Evolutionary conservation across 2,888 invertebrate genomes (phyloP).

Genomic region (Metallyticus violacea): DNA sequence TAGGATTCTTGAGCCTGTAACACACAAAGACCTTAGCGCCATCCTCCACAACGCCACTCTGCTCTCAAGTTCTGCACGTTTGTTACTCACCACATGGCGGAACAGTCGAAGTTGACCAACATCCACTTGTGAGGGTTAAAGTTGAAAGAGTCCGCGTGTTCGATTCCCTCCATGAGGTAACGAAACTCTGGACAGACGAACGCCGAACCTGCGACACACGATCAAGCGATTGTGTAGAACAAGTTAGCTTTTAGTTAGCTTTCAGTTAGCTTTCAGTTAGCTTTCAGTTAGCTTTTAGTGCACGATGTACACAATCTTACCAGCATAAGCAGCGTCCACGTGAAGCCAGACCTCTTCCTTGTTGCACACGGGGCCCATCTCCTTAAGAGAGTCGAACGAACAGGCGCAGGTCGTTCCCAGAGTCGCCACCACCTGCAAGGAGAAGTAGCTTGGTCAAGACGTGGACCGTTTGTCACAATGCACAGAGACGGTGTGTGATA

Average conservation of each 20-base stretch:
- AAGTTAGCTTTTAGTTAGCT: too few relatives aligned
- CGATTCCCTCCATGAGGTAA: slow-evolving; percentile 81
- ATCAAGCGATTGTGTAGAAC: too few relatives aligned
- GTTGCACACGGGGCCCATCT: slow-evolving; percentile 86
- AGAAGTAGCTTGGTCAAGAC: too few relatives aligned
- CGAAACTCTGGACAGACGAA: slow-evolving; percentile 97
- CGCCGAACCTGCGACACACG: slow-evolving; percentile 60
- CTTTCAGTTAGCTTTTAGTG: too few relatives aligned
- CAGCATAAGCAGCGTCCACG: slow-evolving; percentile 96
- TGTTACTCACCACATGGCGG: slow-evolving; percentile 89
- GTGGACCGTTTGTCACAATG: not conserved
- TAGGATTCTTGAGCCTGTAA: slow-evolving; percentile 68
- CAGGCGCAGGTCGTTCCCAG: slow-evolving; percentile 96
- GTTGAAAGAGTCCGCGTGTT: slow-evolving; percentile 93
- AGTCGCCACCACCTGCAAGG: slow-evolving; percentile 72
- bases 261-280: too few relatives aligned
- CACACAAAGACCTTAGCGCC: not conserved
- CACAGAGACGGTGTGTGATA: not conserved
- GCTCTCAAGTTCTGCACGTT: not conserved
- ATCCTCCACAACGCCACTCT: not conserved
- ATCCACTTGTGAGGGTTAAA: slow-evolving; percentile 99
- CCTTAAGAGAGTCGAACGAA: slow-evolving; percentile 86
- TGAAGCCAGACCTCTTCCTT: slow-evolving; percentile 84
- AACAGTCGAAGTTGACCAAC: slow-evolving; percentile 98
- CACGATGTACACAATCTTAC: slow-evolving; percentile 42